Base-by-base conservation (phyloP, 2,888 invertebrate species). In the Odontomyia ornata region DNA sequence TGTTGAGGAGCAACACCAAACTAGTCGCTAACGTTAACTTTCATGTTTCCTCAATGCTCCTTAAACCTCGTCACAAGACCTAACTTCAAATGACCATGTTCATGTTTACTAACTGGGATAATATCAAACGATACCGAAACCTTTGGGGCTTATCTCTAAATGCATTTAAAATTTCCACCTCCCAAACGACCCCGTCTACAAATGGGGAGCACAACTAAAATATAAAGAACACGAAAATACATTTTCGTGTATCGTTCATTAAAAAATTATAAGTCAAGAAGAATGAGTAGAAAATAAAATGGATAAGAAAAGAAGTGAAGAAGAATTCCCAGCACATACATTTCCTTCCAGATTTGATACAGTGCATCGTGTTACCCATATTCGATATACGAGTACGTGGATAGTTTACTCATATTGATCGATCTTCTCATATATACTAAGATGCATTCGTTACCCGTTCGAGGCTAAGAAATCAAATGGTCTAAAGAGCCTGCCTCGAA, bases 231-330 rank as follows among this genome's bases (percentile, higher is more conserved):
- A 69, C 13, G 60, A 36, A 36, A 57, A 73, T 5, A 47, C 73
- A 36, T 79, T 77, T 80, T 80, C 79, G 79, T 80, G 80, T 80
- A 80, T 80, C 79, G 80, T 80, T 80, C 81, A 80, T 80, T 81
- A 80, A 80, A 80, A 79, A 76, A 43, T 13, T 52, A 15, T 18
- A 4, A 4, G 52, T 18, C 9, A 69, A 79, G 75, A 75, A 69
- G 76, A 56, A 69, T 71, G 62, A 62, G 69, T 25, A 15, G 7
- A 27, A 5, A 65, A 36, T n/a, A n/a, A n/a, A n/a, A n/a, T n/a
- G 65, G 27, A 65, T 7, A 18, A 73, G 72, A 69, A 47, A 75
- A 75, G 65, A 30, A 73, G 30, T 27, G 64, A 27, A 65, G 65
- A 28, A 65, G 27, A n/a, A 23, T 23, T 13, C 18, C 18, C 60